Conservation (phyloP, 2,888 invertebrate species). For the Harpalus rufipes region DNA sequence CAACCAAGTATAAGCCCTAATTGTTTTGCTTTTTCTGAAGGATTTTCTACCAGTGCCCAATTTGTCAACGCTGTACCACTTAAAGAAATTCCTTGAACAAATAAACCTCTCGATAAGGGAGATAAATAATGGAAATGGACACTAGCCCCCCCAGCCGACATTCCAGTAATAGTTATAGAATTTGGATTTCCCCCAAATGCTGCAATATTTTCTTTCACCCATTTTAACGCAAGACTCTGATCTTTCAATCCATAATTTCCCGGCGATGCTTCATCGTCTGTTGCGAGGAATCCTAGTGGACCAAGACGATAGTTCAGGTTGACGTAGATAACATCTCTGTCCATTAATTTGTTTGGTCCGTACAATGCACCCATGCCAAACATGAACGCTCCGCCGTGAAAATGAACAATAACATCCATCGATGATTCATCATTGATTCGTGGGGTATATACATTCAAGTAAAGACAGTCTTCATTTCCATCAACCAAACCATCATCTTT, state of each 20-base stretch:
- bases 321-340: slow-evolving; percentile 81
- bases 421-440: slow-evolving; percentile 73
- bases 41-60: slow-evolving; percentile 71
- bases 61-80: slow-evolving; percentile 72
- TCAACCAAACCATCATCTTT: not conserved
- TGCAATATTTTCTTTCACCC: slow-evolving; percentile 84
- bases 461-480: slow-evolving; percentile 80
- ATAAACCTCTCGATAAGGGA: slow-evolving; percentile 80
- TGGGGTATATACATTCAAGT: slow-evolving; percentile 80
- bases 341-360: slow-evolving; percentile 81
- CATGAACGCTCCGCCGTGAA: slow-evolving; percentile 84
- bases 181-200: slow-evolving; percentile 86
- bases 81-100: slow-evolving; percentile 72
- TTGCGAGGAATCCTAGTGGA: slow-evolving; percentile 86
- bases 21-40: slow-evolving; percentile 70
- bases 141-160: slow-evolving; percentile 87
- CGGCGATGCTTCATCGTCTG: slow-evolving; percentile 84
- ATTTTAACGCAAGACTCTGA: slow-evolving; percentile 84
- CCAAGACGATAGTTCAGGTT: slow-evolving; percentile 84
- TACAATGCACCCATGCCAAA: slow-evolving; percentile 80
- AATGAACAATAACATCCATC: slow-evolving; percentile 81
- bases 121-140: slow-evolving; percentile 87
- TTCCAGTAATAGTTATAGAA: slow-evolving; percentile 84
- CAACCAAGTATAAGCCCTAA: slow-evolving; percentile 72
- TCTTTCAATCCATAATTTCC: slow-evolving; percentile 88